These are phyloP conservation scores for Euwallacea similis DNA, from an alignment of 1,140 invertebrate genomes.

Conservation along the genomic window DNA sequence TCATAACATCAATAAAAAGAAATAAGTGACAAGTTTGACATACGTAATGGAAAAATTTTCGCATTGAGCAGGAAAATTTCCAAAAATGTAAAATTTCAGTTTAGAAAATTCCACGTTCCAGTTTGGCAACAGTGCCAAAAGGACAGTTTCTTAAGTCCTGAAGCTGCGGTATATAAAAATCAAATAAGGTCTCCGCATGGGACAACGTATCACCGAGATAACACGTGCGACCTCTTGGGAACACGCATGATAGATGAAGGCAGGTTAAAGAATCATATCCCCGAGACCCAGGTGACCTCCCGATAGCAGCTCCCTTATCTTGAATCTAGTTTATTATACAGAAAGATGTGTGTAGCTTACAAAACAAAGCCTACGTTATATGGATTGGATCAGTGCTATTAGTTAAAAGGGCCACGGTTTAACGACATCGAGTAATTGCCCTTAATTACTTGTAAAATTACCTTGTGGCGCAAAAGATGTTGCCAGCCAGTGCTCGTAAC, in stretches of 20 bases:
- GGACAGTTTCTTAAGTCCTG: constrained; percentile 37
- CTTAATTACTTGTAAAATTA: constrained; percentile 57
- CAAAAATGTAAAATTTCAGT: too few species aligned
- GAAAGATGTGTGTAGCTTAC: too few species aligned
- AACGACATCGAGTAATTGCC: constrained; percentile 55
- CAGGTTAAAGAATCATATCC: constrained; percentile 45
- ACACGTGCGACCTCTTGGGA: constrained; percentile 47
- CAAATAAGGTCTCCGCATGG: constrained; percentile 51
- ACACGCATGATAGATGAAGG: constrained; percentile 46
- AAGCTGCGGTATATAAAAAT: constrained; percentile 48
- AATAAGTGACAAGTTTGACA: constrained; percentile 13
- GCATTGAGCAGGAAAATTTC: too few species aligned
- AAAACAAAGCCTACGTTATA: not conserved
- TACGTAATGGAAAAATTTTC: not conserved
- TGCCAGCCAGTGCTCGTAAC: constrained; percentile 49
- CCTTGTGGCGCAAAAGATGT: constrained; percentile 56
- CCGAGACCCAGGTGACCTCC: constrained; percentile 46
- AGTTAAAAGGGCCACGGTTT: constrained; percentile 34
- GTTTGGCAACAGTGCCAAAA: constrained; percentile 22
- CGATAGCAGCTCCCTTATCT: constrained; percentile 29
- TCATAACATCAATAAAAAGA: too few species aligned
- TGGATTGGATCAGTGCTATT: not conserved
- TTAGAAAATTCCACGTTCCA: constrained; percentile 1
- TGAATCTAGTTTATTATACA: constrained; percentile 19
- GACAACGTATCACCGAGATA: constrained; percentile 49